Base-by-base conservation (phyloP, 2,797 vertebrate genomes). In the Alcedo quadribrachys region DNA sequence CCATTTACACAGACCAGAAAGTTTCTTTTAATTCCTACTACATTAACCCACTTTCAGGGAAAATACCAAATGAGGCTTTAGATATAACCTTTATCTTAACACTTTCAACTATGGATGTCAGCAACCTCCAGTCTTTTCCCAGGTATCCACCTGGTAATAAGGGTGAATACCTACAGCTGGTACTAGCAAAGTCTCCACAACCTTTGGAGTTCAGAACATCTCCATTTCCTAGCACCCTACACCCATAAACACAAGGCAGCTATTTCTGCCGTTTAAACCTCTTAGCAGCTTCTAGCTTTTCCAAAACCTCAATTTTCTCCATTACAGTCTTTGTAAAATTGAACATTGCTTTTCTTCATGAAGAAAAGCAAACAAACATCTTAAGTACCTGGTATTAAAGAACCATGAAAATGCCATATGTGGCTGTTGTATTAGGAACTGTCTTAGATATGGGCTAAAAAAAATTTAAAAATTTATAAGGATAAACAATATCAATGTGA, bases 131-230 rank as follows among this genome's bases (percentile, higher is more conserved):
- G 1, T 61, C 76, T 66, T 32, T 65, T 78, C 74, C 54, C 42
- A 82, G 53, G 46, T n/a, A 20, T 14, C 22, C 8, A 18, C 5
- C 45, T 37, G 62, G 27, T 25, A 24, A 30, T 27, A 40, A 45
- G 48, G 6, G 65, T 1, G 0, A 79, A 50, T 2, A 70, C 8
- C 15, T 58, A 8, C 43, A 22, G 32, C 27, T 14, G 1, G 28
- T 54, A 22, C 9, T 24, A 30, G 30, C 25, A 69, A 2, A 46
- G 8, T 9, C 51, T 45, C 51, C 33, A 58, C 35, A 58, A 51
- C 1, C 65, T 66, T 15, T 62, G 28, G 15, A 68, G 37, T 27
- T 63, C 35, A 53, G 33, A 70, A 27, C 19, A 28, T 53, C 50
- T 43, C 24, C 0, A 19, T 53, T 50, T 75, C 62, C 58, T 32